Evolutionary conservation across 2,888 invertebrate species (phyloP).

Genomic region (Pomacea canaliculata): DNA sequence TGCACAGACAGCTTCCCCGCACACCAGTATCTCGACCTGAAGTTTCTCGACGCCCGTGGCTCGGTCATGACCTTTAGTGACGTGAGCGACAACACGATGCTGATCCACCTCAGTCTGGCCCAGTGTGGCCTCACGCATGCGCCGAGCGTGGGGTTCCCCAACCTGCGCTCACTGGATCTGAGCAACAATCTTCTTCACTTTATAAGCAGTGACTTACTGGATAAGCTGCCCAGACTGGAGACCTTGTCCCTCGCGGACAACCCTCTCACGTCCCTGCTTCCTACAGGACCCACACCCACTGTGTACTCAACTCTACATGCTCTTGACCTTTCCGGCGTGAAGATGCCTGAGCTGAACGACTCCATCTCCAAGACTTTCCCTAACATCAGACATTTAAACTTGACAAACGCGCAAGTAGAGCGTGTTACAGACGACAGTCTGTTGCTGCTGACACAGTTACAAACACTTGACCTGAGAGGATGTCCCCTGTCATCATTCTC

Average conservation of each 20-base stretch:
- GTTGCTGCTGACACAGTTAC: background rate
- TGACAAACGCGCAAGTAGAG: background rate
- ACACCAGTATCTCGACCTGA: background rate
- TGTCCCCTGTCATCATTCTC: background rate
- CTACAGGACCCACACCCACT: too few species aligned
- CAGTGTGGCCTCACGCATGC: constrained; percentile 2
- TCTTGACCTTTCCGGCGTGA: constrained; percentile 24
- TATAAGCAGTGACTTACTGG: constrained; percentile 6
- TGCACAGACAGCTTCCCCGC: constrained; percentile 3
- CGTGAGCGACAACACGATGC: background rate
- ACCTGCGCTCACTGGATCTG: constrained; percentile 23
- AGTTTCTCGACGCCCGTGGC: constrained; percentile 4
- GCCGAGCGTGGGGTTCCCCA: constrained; percentile 4
- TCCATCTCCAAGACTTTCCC: background rate
- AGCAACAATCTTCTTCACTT: constrained; percentile 12
- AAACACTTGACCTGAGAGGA: constrained; percentile 19
- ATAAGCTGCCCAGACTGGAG: constrained; percentile 2
- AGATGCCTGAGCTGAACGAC: background rate
- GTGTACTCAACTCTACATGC: too few species aligned
- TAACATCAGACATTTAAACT: constrained; percentile 11
- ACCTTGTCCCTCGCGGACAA: constrained; percentile 9
- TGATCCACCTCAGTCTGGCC: constrained; percentile 23
- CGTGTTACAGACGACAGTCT: background rate
- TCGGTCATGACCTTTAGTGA: background rate
- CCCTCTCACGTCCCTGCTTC: background rate